A percentile compares a stretch with the other conserved stretches of the same genome.
Evolutionary conservation across 2,888 invertebrate genomes (phyloP).

Genomic region (Hydropsyche betteni): DNA sequence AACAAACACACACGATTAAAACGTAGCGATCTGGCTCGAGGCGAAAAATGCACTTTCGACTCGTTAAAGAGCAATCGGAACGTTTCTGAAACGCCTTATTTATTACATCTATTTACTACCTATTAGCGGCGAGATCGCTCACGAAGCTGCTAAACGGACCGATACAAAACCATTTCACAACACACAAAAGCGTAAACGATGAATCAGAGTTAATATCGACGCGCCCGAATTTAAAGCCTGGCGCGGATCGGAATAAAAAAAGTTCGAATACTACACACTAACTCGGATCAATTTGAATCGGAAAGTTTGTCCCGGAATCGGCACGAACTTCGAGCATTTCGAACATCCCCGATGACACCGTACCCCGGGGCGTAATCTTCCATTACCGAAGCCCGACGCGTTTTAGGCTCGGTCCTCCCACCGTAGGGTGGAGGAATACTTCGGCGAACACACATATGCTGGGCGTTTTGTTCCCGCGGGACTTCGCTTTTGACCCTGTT

Average conservation of each 20-base stretch:
- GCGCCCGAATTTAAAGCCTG: neutral
- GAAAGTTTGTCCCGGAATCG: neutral
- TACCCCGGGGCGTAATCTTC: conserved; percentile 19
- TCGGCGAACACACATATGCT: neutral
- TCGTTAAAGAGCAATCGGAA: neutral
- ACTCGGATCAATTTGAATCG: conserved; percentile 2
- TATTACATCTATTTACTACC: too few relatives aligned
- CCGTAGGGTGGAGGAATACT: neutral
- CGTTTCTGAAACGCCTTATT: too few relatives aligned
- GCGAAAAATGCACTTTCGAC: conserved; percentile 13
- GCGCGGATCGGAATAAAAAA: neutral
- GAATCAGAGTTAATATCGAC: neutral
- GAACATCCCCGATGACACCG: conserved; percentile 15
- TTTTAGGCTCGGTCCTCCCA: neutral
- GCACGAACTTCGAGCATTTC: neutral
- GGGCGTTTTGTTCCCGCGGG: conserved; percentile 1
- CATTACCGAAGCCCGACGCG: conserved; percentile 17
- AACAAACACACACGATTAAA: conserved; percentile 14
- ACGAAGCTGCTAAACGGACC: too few relatives aligned
- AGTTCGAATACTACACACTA: neutral
- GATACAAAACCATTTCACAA: neutral
- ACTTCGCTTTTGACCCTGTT: conserved; percentile 30
- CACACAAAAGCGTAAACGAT: neutral
- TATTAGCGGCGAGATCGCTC: too few relatives aligned
- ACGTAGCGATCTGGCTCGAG: conserved; percentile 4